Evolutionary conservation across 2,888 invertebrate genomes (phyloP).

Genomic region (Drosophila neonasuta): DNA sequence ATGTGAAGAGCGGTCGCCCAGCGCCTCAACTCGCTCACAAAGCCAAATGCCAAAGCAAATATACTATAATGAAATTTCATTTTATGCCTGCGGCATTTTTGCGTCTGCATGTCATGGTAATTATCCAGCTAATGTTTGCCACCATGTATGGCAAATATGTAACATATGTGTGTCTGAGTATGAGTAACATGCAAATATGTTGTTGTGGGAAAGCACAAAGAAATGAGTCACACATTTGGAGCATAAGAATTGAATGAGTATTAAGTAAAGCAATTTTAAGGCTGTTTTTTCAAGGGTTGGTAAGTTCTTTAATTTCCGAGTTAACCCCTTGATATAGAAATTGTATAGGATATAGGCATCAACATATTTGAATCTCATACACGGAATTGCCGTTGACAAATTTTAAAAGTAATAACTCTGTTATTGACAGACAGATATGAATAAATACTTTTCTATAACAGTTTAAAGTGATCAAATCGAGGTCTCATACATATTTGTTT

Average conservation of each 20-base stretch:
- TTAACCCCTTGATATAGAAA: too few relatives aligned
- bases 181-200: constrained; percentile 27
- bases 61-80: constrained; percentile 58
- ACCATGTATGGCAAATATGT: constrained; percentile 5
- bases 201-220: not conserved
- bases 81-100: constrained; percentile 54
- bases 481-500: too few relatives aligned
- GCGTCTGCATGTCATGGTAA: constrained; percentile 67
- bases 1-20: constrained; percentile 59
- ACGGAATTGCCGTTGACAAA: too few relatives aligned
- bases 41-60: constrained; percentile 47
- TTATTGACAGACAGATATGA: too few relatives aligned
- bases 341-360: too few relatives aligned
- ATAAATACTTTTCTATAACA: too few relatives aligned
- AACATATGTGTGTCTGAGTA: not conserved
- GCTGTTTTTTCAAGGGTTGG: too few relatives aligned
- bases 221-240: constrained; percentile 21
- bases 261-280: too few relatives aligned
- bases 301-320: too few relatives aligned
- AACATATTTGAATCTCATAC: too few relatives aligned
- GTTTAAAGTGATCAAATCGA: too few relatives aligned
- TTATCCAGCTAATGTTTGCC: constrained; percentile 40
- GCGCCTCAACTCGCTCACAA: constrained; percentile 30
- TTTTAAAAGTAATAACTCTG: too few relatives aligned
- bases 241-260: not conserved